These are phyloP conservation scores for Rotaria socialis DNA, from an alignment of 2,888 invertebrate genomes.

Conservation along the genomic window DNA sequence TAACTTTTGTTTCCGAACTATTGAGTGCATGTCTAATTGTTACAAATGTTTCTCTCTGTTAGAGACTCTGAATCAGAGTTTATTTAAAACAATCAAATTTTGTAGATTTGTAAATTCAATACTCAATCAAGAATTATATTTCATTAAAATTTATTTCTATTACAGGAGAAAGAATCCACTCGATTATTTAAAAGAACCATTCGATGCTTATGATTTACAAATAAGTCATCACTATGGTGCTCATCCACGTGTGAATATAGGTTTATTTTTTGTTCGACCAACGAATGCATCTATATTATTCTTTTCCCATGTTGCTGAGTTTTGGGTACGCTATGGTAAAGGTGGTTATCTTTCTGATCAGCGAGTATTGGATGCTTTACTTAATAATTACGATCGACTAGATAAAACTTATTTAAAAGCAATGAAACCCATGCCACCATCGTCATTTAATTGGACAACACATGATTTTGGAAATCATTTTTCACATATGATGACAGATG, in stretches of 20 bases:
- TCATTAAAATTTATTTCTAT: not conserved
- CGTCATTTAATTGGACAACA: not conserved
- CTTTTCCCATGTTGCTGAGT: not conserved
- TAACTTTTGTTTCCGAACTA: too few species aligned
- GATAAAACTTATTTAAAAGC: constrained; percentile 17
- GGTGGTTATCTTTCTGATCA: constrained; percentile 17
- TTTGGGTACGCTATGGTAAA: not conserved
- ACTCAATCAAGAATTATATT: too few species aligned
- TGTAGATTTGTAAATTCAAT: too few species aligned
- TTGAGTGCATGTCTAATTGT: too few species aligned
- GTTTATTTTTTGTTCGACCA: not conserved
- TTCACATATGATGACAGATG: constrained; percentile 9
- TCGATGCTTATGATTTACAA: not conserved
- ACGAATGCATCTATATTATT: not conserved
- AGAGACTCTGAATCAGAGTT: too few species aligned
- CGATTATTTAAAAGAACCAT: not conserved
- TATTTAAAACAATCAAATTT: too few species aligned
- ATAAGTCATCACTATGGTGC: constrained; percentile 10
- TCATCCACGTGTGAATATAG: constrained; percentile 19
- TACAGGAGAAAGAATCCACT: not conserved
- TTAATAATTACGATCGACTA: constrained; percentile 17
- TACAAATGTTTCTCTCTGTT: too few species aligned
- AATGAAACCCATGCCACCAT: not conserved
- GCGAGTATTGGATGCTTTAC: constrained; percentile 19
- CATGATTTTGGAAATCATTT: constrained; percentile 16